phyloP scores from a whole-genome alignment of 1,140 invertebrate genomes.

The Pachyrhynchus sulphureomaculatus region DNA sequence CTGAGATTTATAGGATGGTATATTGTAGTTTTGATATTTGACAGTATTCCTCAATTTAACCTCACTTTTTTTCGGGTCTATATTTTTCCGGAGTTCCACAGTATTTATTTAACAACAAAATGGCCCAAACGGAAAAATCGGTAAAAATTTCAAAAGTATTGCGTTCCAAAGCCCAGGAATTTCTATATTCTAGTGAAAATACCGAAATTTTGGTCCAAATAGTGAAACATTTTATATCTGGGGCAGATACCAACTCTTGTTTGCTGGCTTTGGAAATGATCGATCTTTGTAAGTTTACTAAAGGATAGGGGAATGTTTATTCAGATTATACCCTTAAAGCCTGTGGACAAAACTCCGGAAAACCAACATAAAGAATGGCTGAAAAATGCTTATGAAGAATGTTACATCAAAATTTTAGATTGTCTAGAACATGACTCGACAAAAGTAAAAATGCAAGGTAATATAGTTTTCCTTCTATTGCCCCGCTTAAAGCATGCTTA shows the following conservation, averaged over 20 bases:
- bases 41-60: neutral
- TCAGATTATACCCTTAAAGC: slow-evolving; percentile 58
- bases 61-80: neutral
- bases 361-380: slow-evolving; percentile 63
- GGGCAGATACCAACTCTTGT: slow-evolving; percentile 56
- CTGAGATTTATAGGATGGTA: too few relatives aligned
- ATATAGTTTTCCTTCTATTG: neutral
- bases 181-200: slow-evolving; percentile 62
- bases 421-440: slow-evolving; percentile 56
- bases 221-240: slow-evolving; percentile 62
- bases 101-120: slow-evolving; percentile 4
- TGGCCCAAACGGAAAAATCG: slow-evolving; percentile 42
- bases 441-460: slow-evolving; percentile 57
- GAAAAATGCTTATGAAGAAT: slow-evolving; percentile 61
- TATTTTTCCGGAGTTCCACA: neutral
- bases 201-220: slow-evolving; percentile 65
- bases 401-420: slow-evolving; percentile 56
- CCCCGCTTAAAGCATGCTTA: neutral
- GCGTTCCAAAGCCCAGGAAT: slow-evolving; percentile 65
- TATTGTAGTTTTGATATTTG: neutral
- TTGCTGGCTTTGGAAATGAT: slow-evolving; percentile 67
- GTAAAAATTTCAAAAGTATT: slow-evolving; percentile 56
- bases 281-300: slow-evolving; percentile 65
- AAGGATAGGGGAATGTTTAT: slow-evolving; percentile 62
- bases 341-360: slow-evolving; percentile 58